These are phyloP conservation scores for Scaptomyza montana DNA, from an alignment of 1,140 invertebrate species.

Conservation along the genomic window DNA sequence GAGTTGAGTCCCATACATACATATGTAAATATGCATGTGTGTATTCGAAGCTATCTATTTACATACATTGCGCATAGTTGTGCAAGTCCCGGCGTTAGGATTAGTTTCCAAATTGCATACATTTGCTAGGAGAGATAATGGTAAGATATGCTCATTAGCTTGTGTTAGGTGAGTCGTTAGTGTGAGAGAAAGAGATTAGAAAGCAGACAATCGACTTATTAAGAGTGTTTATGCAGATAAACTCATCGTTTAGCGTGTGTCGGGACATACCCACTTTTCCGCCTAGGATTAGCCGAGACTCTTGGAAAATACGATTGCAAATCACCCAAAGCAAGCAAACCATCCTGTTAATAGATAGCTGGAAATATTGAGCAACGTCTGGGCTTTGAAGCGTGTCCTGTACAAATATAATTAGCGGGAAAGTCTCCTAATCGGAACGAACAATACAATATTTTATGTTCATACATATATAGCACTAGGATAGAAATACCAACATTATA, in stretches of 20 bases:
- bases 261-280: conserved; percentile 81
- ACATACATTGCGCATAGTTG: conserved; percentile 47
- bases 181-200: conserved; percentile 48
- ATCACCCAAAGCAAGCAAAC: conserved; percentile 15
- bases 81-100: conserved; percentile 74
- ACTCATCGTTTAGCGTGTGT: conserved; percentile 79
- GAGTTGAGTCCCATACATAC: conserved; percentile 3
- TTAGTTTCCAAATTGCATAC: conserved; percentile 63
- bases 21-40: conserved; percentile 8
- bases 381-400: conserved; percentile 34
- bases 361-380: conserved; percentile 52
- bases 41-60: not conserved
- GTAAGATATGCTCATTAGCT: conserved; percentile 55
- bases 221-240: conserved; percentile 82
- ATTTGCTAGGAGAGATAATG: conserved; percentile 56
- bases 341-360: conserved; percentile 29
- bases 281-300: conserved; percentile 64
- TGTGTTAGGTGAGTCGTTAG: conserved; percentile 23
- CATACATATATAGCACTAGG: conserved; percentile 3
- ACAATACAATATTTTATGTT: conserved; percentile 2
- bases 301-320: conserved; percentile 64
- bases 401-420: conserved; percentile 61
- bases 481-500: conserved; percentile 58
- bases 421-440: conserved; percentile 54
- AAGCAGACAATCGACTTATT: conserved; percentile 77